Conservation (phyloP, 2,797 vertebrate species). For the Neosalanx taihuensis region DNA sequence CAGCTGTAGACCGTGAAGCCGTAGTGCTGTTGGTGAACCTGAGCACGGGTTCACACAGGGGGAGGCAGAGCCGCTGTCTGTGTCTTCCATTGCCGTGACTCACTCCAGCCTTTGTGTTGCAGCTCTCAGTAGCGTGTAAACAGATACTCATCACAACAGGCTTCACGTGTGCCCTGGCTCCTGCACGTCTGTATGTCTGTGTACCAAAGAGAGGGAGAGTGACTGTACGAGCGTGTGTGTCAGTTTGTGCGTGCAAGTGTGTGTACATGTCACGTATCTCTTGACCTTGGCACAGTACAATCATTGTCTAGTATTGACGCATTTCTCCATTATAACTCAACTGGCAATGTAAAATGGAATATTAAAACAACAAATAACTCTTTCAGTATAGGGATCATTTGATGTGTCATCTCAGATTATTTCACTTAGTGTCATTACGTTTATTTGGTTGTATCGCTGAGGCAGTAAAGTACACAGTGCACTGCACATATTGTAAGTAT, state of each 20-base stretch:
- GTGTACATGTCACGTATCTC: constrained; percentile 9
- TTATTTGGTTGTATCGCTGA: not conserved
- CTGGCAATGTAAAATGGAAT: not conserved
- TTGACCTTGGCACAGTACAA: constrained; percentile 17
- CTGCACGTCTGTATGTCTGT: constrained; percentile 36
- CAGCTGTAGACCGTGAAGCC: not conserved
- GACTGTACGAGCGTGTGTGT: constrained; percentile 7
- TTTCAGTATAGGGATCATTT: not conserved
- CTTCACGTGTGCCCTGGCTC: constrained; percentile 39
- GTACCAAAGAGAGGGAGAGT: constrained; percentile 8
- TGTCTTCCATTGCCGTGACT: constrained; percentile 40
- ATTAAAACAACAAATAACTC: not conserved
- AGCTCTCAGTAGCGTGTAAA: constrained; percentile 35
- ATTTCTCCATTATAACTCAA: not conserved
- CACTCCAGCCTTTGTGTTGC: constrained; percentile 39
- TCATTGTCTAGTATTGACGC: constrained; percentile 7
- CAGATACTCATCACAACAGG: constrained; percentile 43
- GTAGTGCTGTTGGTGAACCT: not conserved
- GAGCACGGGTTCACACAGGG: not conserved
- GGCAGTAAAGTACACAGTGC: not conserved
- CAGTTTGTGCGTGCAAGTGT: not conserved
- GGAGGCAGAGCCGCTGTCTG: constrained; percentile 20
- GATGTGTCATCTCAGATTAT: not conserved
- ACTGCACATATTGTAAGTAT: too few species aligned
- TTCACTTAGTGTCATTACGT: not conserved